Conservation (phyloP, 2,113 vertebrate species). For the Strix aluco region DNA sequence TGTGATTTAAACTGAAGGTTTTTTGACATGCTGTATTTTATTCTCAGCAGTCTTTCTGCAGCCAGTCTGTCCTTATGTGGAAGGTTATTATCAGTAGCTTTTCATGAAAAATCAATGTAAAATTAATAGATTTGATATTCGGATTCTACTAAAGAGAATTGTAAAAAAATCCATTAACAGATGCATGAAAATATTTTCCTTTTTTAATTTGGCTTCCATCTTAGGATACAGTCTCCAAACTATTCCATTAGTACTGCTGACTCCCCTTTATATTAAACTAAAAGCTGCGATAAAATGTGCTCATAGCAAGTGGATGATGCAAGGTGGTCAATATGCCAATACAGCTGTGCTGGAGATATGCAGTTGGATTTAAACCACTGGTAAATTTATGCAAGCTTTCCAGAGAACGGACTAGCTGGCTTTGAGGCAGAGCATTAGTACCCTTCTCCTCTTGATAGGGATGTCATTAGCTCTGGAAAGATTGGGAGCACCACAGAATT, state of each 20-base stretch:
- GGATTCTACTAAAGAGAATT: background rate
- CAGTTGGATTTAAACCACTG: background rate
- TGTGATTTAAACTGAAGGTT: background rate
- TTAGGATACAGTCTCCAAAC: background rate
- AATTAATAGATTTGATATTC: background rate
- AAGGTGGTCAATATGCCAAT: background rate
- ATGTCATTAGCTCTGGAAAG: background rate
- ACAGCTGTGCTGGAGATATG: background rate
- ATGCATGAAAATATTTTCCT: background rate
- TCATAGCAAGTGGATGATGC: slow-evolving; percentile 29
- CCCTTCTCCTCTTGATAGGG: background rate
- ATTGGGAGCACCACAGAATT: background rate
- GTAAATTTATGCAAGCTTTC: slow-evolving; percentile 27
- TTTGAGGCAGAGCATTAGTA: background rate
- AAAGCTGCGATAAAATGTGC: background rate
- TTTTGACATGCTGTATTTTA: background rate
- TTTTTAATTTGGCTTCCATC: background rate
- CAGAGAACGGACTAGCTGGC: background rate
- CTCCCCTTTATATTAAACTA: background rate
- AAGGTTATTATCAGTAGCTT: background rate
- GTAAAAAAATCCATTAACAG: background rate
- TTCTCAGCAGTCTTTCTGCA: background rate
- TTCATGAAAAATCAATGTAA: background rate
- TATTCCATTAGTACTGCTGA: slow-evolving; percentile 7
- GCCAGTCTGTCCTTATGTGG: background rate